These are phyloP conservation scores for Siniperca chuatsi DNA, from an alignment of 2,113 vertebrate genomes.

Conservation along the genomic window DNA sequence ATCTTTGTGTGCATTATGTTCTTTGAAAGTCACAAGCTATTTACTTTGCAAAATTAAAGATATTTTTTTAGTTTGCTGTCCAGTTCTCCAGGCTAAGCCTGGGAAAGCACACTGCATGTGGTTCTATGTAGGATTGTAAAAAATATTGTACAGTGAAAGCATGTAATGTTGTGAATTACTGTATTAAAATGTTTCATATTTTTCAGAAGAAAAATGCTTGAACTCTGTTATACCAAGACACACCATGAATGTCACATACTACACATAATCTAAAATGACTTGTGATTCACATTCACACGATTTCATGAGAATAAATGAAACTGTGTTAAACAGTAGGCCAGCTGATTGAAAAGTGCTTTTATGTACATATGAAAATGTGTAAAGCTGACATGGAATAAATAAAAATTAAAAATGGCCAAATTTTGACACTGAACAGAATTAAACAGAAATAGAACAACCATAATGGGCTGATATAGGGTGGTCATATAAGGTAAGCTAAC, in stretches of 20 bases:
- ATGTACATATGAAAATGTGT: background rate
- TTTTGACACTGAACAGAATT: background rate
- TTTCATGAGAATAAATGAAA: background rate
- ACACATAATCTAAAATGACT: background rate
- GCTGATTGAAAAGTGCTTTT: no score
- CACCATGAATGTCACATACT: background rate
- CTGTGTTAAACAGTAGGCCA: background rate
- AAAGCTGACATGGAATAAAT: background rate
- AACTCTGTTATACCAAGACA: background rate
- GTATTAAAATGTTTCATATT: constrained; percentile 79
- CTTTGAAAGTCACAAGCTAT: constrained; percentile 41
- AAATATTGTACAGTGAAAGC: constrained; percentile 69
- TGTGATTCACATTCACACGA: background rate
- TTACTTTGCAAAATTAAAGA: constrained; percentile 51
- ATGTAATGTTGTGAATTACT: constrained; percentile 75
- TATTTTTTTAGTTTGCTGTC: constrained; percentile 58
- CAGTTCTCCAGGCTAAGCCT: constrained; percentile 40
- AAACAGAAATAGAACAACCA: background rate
- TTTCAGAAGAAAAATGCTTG: constrained; percentile 62
- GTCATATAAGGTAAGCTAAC: background rate
- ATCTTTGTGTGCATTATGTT: constrained; percentile 36
- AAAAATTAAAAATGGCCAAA: background rate
- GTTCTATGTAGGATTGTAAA: constrained; percentile 62
- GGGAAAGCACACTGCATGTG: constrained; percentile 64
- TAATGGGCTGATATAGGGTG: background rate